Percentiles rank a stretch among this genome's conserved stretches.
phyloP scores from a whole-genome alignment of 2,113 vertebrate genomes.

The Syngnathus typhle region DNA sequence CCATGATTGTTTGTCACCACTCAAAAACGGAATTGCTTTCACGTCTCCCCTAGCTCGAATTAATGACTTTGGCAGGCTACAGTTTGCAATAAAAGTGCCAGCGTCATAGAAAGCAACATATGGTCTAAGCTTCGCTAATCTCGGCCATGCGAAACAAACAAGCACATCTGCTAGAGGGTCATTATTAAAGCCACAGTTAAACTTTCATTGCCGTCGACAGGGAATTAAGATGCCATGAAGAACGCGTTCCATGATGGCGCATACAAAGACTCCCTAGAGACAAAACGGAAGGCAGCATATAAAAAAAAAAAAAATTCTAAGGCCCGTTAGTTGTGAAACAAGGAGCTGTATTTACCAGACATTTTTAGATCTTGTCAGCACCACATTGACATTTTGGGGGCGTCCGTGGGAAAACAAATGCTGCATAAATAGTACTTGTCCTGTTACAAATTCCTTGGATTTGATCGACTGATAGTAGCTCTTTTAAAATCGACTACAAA shows the following conservation, averaged over 20 bases:
- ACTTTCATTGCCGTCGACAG: constrained; percentile 24
- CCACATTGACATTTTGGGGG: background rate
- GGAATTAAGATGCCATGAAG: constrained; percentile 47
- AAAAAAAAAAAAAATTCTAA: too few relatives aligned
- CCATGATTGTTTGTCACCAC: constrained; percentile 16
- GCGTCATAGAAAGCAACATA: constrained; percentile 42
- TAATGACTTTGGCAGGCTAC: constrained; percentile 14
- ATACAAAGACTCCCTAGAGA: constrained; percentile 15
- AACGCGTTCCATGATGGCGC: constrained; percentile 17
- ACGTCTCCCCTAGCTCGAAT: constrained; percentile 18
- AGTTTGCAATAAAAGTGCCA: constrained; percentile 16
- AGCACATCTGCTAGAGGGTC: constrained; percentile 36
- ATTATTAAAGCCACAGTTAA: constrained; percentile 33
- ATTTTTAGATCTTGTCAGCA: background rate
- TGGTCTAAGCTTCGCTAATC: constrained; percentile 37
- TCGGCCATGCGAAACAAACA: constrained; percentile 36
- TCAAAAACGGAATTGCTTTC: constrained; percentile 27
- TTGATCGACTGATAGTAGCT: background rate
- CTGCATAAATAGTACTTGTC: background rate
- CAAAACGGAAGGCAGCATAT: constrained; percentile 16
- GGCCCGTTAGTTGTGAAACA: background rate
- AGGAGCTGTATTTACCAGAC: background rate
- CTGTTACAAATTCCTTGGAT: background rate
- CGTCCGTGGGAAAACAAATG: background rate
- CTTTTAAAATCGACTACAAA: too few relatives aligned